phyloP scores from a whole-genome alignment of 2,888 invertebrate genomes.

The Margaritifera margaritifera region DNA sequence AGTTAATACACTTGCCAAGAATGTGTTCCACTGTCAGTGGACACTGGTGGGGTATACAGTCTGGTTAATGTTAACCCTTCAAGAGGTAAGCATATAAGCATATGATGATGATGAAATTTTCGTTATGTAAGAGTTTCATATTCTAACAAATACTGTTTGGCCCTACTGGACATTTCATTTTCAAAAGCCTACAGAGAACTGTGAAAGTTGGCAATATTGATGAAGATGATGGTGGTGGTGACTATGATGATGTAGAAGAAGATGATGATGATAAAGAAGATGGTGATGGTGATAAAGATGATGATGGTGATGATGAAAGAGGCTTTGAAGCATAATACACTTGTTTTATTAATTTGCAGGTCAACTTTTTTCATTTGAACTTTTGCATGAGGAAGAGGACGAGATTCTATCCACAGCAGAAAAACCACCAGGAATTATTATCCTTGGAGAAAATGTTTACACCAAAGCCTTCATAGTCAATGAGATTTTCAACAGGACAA shows the following conservation, averaged over 20 bases:
- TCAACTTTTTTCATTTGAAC: conserved; percentile 59
- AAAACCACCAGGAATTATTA: conserved; percentile 81
- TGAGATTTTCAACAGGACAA: conserved; percentile 79
- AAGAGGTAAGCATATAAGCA: too few relatives aligned
- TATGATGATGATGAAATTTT: too few relatives aligned
- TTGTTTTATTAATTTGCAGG: conserved; percentile 39
- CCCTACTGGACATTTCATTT: too few relatives aligned
- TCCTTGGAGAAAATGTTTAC: conserved; percentile 82
- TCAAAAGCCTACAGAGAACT: too few relatives aligned
- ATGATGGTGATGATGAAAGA: neutral
- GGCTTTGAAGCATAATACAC: neutral
- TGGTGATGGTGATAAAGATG: neutral
- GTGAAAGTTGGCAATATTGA: neutral
- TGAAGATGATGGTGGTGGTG: conserved; percentile 1
- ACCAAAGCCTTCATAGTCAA: conserved; percentile 84
- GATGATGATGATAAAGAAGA: neutral
- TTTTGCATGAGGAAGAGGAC: conserved; percentile 68
- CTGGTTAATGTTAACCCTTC: too few relatives aligned
- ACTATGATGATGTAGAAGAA: neutral
- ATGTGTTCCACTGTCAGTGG: too few relatives aligned
- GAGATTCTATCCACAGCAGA: conserved; percentile 71
- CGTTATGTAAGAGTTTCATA: too few relatives aligned
- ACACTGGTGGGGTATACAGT: too few relatives aligned
- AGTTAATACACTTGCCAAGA: too few relatives aligned
- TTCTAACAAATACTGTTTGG: too few relatives aligned